Percentiles rank a stretch among this genome's conserved stretches.
phyloP scores from a whole-genome alignment of 2,797 vertebrate genomes.

The Mus caroli region DNA sequence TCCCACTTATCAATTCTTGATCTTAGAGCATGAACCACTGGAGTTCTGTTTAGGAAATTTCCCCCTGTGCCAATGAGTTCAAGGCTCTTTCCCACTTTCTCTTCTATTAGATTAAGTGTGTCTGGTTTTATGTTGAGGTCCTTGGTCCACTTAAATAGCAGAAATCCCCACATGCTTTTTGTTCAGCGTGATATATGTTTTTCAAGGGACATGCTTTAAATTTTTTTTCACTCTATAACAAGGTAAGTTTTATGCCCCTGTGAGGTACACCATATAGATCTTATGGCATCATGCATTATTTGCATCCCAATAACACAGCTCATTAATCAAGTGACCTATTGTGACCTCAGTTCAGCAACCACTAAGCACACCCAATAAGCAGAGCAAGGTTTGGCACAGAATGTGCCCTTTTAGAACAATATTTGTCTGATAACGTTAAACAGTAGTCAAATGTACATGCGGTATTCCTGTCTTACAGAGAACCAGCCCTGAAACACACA shows the following conservation, averaged over 20 bases:
- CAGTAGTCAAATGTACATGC: conserved; percentile 44
- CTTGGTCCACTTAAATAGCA: conserved; percentile 74
- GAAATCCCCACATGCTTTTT: conserved; percentile 75
- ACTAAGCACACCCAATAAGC: conserved; percentile 76
- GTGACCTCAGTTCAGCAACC: conserved; percentile 79
- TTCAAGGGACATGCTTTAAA: conserved; percentile 84
- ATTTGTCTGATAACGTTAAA: conserved; percentile 81
- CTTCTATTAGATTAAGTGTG: too few species aligned
- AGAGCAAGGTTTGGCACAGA: conserved; percentile 80
- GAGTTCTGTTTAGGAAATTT: too few species aligned
- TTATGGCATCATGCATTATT: conserved; percentile 86
- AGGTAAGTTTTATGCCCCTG: conserved; percentile 86
- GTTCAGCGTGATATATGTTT: conserved; percentile 82
- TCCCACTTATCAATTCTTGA: too few species aligned
- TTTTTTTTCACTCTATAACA: conserved; percentile 86
- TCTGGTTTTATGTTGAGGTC: too few species aligned
- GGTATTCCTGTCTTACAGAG: conserved; percentile 14
- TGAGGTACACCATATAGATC: conserved; percentile 87
- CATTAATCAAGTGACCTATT: conserved; percentile 88
- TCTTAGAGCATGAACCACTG: too few species aligned
- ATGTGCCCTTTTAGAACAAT: conserved; percentile 74
- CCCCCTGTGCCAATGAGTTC: too few species aligned
- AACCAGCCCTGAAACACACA: conserved; percentile 22
- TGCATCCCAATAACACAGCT: conserved; percentile 88
- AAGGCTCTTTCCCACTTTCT: too few species aligned